Evolutionary conservation across 1,140 invertebrate species (phyloP), one percentile per base, ranked within the genome.

Genomic region (Drosophila oshimai): DNA sequence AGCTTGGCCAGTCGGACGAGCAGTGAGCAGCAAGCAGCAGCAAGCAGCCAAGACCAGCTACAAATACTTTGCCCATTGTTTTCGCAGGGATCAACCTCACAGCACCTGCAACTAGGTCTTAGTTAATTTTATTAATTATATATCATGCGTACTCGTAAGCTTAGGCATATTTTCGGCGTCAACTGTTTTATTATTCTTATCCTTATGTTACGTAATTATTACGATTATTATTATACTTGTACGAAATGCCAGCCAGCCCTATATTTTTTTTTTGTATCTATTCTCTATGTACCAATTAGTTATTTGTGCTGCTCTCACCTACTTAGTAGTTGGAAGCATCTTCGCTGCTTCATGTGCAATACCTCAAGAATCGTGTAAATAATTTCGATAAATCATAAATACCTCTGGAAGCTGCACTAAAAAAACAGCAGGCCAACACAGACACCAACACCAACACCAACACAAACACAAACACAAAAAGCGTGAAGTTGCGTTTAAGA

Each of bases 341-440:
- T 34, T 62, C 64, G 74, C 61, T 79, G 80, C 80, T 79, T 84
- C 79, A 62, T 84, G 79, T 84, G 79, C 79, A 84, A 84, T 84
- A 84, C 74, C 79, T 84, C 79, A 83, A 80, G 50, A 62, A 60
- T 62, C 47, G 55, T 73, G 68, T 73, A 72, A 51, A 72, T 72
- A 72, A 26, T 61, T 71, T 72, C 67, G 53, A 60, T 72, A 69
- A 69, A 69, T 68, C 41, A 31, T 44, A 68, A 70, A 70, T 70
- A 70, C 67, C 67, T 70, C 67, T 70, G 49, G 31, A 69, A 53
- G 41, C 64, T 44, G 49, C 51, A 67, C 46, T n/a, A n/a, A n/a
- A n/a, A n/a, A 29, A 62, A 28, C 29, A 33, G 37, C 51, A 50
- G 29, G 45, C 45, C 29, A 33, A 15, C 12, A n/a, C 31, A 42